Evolutionary conservation across 2,797 vertebrate species (phyloP), one percentile per base, ranked within the genome.

Genomic region (Chrosomus eos): DNA sequence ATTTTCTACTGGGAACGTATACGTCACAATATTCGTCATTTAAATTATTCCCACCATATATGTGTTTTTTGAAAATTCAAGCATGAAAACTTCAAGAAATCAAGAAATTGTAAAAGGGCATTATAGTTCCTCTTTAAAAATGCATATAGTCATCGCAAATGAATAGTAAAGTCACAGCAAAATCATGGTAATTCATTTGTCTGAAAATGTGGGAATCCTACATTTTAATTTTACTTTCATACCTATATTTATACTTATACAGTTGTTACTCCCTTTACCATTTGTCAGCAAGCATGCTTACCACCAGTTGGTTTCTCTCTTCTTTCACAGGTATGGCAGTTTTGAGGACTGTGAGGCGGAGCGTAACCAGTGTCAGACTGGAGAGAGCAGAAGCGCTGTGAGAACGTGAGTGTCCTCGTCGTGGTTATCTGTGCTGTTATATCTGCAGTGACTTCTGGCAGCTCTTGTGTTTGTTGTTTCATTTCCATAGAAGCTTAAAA

Each of bases 371-470:
- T 80, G 89, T 58, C 91, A 82, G 67, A 45, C 91, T 82, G 90
- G 93, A 60, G 94, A 95, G 75, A 92, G 85, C 85, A 93, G 81
- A 13, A 91, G 91, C 40, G 95, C 94, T 28, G 93, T 96, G 81
- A 93, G 93, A 91, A 95, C 91, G 95, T 96, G 88, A 94, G 95
- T 72, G 38, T 68, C 38, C 43, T 58, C n/a, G n/a, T 62, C 10
- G 0, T 19, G 26, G 40, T 86, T 58, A 23, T 83, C 36, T 38
- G 66, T 58, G 31, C 10, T 18, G 6, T 33, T 43, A 31, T 26
- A 51, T 66, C 81, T 48, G 28, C 14, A 9, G 21, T 10, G 19
- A 58, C 45, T 70, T 70, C 62, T 26, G 0, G 40, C 9, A 79
- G 76, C 40, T 26, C 55, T 72, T 26, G 3, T 72, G 67, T 79